Evolutionary conservation across 2,888 invertebrate genomes (phyloP).

Genomic region (Leptarthrus brevirostris): DNA sequence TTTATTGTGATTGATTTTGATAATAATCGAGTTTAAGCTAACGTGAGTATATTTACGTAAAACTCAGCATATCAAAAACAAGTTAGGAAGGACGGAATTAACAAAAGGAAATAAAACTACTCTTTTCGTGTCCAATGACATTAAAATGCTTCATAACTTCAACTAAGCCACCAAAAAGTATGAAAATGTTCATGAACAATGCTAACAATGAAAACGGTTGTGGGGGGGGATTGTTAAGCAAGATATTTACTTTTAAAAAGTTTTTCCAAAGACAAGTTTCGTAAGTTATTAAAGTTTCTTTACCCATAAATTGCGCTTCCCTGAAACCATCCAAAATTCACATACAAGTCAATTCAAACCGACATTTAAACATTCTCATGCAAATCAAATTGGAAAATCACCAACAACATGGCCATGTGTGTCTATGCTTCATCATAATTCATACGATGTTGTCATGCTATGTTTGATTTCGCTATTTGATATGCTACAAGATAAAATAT

Average conservation of each 20-base stretch:
- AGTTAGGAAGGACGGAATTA: no score
- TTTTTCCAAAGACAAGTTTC: neutral
- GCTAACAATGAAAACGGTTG: no score
- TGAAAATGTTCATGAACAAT: conserved; percentile 31
- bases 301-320: neutral
- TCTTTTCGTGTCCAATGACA: conserved; percentile 12
- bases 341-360: neutral
- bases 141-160: conserved; percentile 24
- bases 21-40: no score
- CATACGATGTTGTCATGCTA: neutral
- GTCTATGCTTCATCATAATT: neutral
- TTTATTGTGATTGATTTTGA: no score
- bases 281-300: neutral
- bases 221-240: neutral
- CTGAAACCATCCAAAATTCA: neutral
- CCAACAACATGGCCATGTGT: neutral
- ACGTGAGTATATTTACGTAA: no score
- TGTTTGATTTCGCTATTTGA: conserved; percentile 29
- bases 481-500: conserved; percentile 37
- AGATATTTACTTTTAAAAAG: neutral
- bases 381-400: conserved; percentile 1
- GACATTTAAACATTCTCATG: conserved; percentile 19
- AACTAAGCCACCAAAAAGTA: conserved; percentile 4
- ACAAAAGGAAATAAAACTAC: neutral
- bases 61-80: no score